Evolutionary conservation across 2,113 vertebrate genomes (phyloP).

Genomic region (Cavia aperea): DNA sequence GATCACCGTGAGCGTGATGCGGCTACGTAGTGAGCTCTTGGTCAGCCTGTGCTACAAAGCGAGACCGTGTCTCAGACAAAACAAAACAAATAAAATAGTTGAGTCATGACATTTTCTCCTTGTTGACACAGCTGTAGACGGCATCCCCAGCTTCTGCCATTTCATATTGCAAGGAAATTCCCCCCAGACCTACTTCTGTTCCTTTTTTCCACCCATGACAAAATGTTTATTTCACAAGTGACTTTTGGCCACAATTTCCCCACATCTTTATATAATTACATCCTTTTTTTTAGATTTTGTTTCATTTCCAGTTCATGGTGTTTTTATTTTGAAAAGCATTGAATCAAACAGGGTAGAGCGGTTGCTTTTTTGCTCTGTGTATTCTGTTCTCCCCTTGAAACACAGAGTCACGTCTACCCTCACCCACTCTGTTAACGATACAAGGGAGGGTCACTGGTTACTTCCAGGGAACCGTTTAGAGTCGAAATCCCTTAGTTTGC

Average conservation of each 20-base stretch:
- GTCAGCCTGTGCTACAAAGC: background rate
- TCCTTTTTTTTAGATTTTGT: background rate
- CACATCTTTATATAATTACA: background rate
- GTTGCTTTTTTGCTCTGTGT: slow-evolving; percentile 33
- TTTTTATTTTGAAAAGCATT: slow-evolving; percentile 58
- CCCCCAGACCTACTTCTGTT: background rate
- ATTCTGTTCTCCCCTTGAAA: slow-evolving; percentile 30
- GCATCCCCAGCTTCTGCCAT: background rate
- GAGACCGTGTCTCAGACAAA: background rate
- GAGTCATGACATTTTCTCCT: background rate
- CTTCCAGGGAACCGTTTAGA: slow-evolving; percentile 64
- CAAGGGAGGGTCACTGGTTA: slow-evolving; percentile 9
- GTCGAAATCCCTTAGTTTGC: slow-evolving; percentile 51
- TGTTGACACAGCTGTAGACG: background rate
- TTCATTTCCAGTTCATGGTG: background rate
- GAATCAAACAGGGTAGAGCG: slow-evolving; percentile 16
- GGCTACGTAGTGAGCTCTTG: background rate
- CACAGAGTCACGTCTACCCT: slow-evolving; percentile 14
- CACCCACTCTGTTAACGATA: slow-evolving; percentile 22
- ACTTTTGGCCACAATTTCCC: background rate
- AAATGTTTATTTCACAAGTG: background rate
- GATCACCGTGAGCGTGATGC: background rate
- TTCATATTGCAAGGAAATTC: background rate
- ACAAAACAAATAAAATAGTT: background rate
- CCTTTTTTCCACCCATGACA: background rate